phyloP scores from a whole-genome alignment of 1,140 invertebrate genomes.

The Heliconius congener region DNA sequence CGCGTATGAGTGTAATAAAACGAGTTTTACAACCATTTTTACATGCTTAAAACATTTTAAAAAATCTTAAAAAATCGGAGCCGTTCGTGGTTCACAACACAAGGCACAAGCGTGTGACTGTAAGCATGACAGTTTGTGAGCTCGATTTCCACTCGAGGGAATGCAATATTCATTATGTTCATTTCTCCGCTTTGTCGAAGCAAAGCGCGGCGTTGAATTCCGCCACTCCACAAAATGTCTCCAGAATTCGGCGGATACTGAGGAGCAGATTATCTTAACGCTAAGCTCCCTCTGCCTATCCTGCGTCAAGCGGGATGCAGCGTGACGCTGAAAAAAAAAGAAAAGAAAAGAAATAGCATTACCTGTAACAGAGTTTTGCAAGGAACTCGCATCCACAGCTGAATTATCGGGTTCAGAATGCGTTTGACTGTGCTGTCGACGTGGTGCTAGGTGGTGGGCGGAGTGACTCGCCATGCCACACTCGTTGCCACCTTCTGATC shows the following conservation, averaged over 20 bases:
- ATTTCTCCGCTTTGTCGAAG: background rate
- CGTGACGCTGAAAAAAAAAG: background rate
- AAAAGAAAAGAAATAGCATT: background rate
- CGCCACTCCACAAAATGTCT: background rate
- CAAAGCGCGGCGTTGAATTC: background rate
- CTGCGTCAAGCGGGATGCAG: background rate
- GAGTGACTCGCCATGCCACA: conserved; percentile 72
- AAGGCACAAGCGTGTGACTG: background rate
- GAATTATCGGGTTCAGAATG: conserved; percentile 84
- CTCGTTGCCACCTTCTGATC: conserved; percentile 82
- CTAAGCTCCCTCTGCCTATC: background rate
- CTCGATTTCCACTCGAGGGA: background rate
- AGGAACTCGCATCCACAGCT: conserved; percentile 69
- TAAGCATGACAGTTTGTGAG: background rate
- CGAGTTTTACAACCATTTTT: background rate
- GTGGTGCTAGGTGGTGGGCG: conserved; percentile 76
- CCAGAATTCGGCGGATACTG: background rate
- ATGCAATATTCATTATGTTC: background rate
- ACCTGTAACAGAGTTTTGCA: conserved; percentile 56
- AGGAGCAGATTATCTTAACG: background rate
- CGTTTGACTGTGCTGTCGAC: conserved; percentile 84
- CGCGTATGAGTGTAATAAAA: background rate
- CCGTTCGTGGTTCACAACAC: background rate
- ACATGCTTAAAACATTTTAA: background rate
- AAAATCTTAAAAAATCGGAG: background rate